phyloP scores from a whole-genome alignment of 1,140 invertebrate genomes.

The Geopemphigus sp. region DNA sequence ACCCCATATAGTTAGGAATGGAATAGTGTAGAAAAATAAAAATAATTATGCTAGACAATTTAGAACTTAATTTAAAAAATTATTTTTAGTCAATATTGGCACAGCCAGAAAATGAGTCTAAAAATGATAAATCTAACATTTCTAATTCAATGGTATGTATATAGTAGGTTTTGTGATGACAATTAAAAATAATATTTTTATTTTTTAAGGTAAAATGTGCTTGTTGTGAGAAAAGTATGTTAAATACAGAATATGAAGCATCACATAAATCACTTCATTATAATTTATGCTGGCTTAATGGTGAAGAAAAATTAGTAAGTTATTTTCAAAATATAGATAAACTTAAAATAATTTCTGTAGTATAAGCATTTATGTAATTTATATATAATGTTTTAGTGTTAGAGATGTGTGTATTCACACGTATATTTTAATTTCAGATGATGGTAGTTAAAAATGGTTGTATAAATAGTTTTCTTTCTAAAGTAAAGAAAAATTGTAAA shows the following conservation, averaged over 20 bases:
- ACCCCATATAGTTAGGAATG: no score
- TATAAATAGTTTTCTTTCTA: no score
- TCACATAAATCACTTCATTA: conserved; percentile 47
- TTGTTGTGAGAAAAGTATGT: conserved; percentile 48
- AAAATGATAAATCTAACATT: background rate
- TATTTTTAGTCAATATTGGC: background rate
- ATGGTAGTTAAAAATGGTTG: no score
- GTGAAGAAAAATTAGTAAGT: conserved; percentile 50
- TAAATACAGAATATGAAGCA: conserved; percentile 23
- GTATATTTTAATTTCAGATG: no score
- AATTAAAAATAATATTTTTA: background rate
- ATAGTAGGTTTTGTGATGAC: background rate
- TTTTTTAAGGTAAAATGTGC: conserved; percentile 49
- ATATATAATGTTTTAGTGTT: no score
- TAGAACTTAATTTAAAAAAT: background rate
- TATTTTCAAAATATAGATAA: background rate
- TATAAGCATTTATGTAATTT: no score
- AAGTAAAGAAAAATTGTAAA: no score
- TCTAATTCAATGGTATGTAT: conserved; percentile 6
- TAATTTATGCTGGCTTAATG: conserved; percentile 48
- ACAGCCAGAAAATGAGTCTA: background rate
- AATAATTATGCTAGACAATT: background rate
- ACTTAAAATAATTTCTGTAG: no score
- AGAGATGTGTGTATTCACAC: no score
- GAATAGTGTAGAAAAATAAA: no score